Evolutionary conservation across 2,888 invertebrate genomes (phyloP).

Genomic region (Lasioglossum vierecki): DNA sequence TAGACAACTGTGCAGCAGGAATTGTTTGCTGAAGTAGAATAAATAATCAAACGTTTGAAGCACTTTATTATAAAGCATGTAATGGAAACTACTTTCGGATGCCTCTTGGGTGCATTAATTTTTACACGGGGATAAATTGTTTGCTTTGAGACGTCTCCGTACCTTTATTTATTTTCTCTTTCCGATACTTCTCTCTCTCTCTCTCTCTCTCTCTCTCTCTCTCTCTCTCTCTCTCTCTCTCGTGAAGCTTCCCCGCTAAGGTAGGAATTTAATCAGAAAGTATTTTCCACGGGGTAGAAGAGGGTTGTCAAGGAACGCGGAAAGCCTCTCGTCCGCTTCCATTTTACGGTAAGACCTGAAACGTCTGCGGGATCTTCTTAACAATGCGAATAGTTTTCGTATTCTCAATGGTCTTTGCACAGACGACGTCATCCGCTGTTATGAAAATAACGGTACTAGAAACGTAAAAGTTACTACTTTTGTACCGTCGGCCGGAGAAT

Average conservation of each 20-base stretch:
- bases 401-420: slow-evolving; percentile 64
- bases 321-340: slow-evolving; percentile 61
- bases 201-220: too few relatives aligned
- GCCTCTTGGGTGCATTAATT: neutral
- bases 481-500: slow-evolving; percentile 58
- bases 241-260: slow-evolving; percentile 7
- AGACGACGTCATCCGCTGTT: slow-evolving; percentile 67
- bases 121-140: neutral
- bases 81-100: neutral
- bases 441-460: slow-evolving; percentile 70
- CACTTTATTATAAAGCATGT: neutral
- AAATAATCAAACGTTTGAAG: neutral
- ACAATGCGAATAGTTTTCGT: slow-evolving; percentile 68
- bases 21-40: neutral
- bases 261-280: slow-evolving; percentile 60
- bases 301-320: slow-evolving; percentile 35
- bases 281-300: slow-evolving; percentile 47
- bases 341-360: slow-evolving; percentile 60
- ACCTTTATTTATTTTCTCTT: neutral
- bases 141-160: slow-evolving; percentile 2
- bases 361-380: slow-evolving; percentile 66
- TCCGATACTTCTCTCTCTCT: slow-evolving; percentile 30
- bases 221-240: too few relatives aligned
- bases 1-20: neutral
- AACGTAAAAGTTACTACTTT: slow-evolving; percentile 59